These are phyloP conservation scores for Drosophila micromelanica DNA, from an alignment of 1,140 invertebrate species.

Conservation along the genomic window DNA sequence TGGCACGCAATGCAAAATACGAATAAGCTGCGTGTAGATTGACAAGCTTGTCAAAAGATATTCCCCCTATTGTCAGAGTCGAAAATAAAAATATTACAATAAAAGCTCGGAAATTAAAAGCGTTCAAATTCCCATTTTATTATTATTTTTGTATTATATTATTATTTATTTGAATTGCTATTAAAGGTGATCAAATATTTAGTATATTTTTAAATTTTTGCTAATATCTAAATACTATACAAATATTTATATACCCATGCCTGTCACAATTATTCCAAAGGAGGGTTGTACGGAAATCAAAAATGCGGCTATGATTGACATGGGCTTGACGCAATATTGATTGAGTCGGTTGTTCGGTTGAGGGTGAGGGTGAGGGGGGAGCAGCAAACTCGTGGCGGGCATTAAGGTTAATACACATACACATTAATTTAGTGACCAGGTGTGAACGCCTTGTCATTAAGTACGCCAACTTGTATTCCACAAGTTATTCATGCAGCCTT, in stretches of 20 bases:
- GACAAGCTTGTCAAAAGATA: slow-evolving; percentile 54
- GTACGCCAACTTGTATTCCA: slow-evolving; percentile 15
- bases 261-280: slow-evolving; percentile 30
- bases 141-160: too few species aligned
- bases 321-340: slow-evolving; percentile 49
- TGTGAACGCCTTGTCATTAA: slow-evolving; percentile 35
- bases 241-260: background rate
- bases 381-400: background rate
- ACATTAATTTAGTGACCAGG: slow-evolving; percentile 30
- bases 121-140: too few species aligned
- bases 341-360: slow-evolving; percentile 11
- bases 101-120: background rate
- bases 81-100: background rate
- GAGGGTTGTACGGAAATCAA: slow-evolving; percentile 9
- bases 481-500: slow-evolving; percentile 32
- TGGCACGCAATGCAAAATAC: slow-evolving; percentile 34
- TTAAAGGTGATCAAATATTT: too few species aligned
- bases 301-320: slow-evolving; percentile 39
- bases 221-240: too few species aligned
- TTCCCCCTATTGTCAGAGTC: slow-evolving; percentile 13
- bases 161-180: too few species aligned
- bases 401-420: slow-evolving; percentile 12
- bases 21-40: slow-evolving; percentile 48
- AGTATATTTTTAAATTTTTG: too few species aligned
- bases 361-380: background rate